Percentiles rank a stretch among this genome's conserved stretches.
phyloP scores from a whole-genome alignment of 1,140 invertebrate genomes.

The Argopecten irradians region DNA sequence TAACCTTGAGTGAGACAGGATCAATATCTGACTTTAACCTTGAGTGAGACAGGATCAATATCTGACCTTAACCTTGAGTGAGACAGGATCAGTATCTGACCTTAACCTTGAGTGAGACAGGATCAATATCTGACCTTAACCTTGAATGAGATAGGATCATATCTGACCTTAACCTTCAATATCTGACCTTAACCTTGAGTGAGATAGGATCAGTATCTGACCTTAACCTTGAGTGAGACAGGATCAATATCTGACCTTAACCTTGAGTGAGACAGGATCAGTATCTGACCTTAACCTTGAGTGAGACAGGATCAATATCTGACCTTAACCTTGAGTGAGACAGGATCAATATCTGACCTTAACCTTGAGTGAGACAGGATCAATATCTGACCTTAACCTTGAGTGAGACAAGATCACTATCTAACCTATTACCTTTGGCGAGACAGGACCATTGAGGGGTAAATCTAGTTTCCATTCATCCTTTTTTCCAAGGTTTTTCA shows the following conservation, averaged over 20 bases:
- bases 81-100: neutral
- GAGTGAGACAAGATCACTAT: neutral
- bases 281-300: neutral
- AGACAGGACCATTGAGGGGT: constrained; percentile 40
- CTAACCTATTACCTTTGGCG: neutral
- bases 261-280: neutral
- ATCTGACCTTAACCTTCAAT: neutral
- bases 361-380: neutral
- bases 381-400: neutral
- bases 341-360: neutral
- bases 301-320: neutral
- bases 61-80: neutral
- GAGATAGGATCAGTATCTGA: neutral
- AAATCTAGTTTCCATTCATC: constrained; percentile 63
- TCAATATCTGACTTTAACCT: neutral
- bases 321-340: neutral
- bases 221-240: neutral
- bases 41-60: neutral
- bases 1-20: neutral
- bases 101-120: neutral
- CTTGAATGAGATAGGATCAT: neutral
- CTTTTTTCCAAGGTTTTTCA: constrained; percentile 54
- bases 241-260: neutral
- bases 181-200: neutral
- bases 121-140: neutral